phyloP scores from a whole-genome alignment of 2,797 vertebrate species.

The Pseudotriccus pelzelni region DNA sequence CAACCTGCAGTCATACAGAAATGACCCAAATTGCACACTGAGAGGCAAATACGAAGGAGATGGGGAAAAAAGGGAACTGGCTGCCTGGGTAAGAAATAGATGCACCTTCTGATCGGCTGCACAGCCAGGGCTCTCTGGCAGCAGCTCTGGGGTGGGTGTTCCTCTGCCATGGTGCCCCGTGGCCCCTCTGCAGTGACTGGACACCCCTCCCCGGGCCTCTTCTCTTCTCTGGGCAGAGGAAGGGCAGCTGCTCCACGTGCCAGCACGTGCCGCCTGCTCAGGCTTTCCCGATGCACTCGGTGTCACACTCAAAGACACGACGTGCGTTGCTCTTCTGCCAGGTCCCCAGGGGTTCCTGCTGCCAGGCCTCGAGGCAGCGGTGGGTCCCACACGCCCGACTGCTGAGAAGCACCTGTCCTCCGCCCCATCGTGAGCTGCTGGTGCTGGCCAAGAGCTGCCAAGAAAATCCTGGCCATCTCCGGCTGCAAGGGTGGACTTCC shows the following conservation, averaged over 20 bases:
- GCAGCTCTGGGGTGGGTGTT: background rate
- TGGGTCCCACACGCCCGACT: accelerated
- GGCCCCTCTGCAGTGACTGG: accelerated
- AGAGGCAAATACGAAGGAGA: background rate
- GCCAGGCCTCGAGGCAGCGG: accelerated
- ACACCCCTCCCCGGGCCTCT: accelerated
- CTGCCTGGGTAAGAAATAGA: background rate
- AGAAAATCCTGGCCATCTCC: background rate
- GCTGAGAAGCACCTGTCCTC: background rate
- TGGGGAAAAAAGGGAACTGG: background rate
- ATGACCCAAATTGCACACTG: background rate
- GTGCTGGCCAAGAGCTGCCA: accelerated
- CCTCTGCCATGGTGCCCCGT: too few relatives aligned
- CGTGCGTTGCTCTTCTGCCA: accelerated
- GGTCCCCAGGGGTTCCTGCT: background rate
- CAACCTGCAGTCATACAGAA: background rate
- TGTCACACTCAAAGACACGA: accelerated
- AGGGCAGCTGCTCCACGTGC: accelerated
- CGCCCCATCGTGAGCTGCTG: accelerated
- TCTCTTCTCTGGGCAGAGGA: accelerated
- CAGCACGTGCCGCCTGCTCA: accelerated
- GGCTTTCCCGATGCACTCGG: accelerated
- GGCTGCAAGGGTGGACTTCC: accelerated
- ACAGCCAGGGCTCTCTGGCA: background rate
- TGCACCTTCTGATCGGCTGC: background rate